Base-by-base conservation (phyloP, 2,888 invertebrate genomes). In the Sarcophaga carnaria region DNA sequence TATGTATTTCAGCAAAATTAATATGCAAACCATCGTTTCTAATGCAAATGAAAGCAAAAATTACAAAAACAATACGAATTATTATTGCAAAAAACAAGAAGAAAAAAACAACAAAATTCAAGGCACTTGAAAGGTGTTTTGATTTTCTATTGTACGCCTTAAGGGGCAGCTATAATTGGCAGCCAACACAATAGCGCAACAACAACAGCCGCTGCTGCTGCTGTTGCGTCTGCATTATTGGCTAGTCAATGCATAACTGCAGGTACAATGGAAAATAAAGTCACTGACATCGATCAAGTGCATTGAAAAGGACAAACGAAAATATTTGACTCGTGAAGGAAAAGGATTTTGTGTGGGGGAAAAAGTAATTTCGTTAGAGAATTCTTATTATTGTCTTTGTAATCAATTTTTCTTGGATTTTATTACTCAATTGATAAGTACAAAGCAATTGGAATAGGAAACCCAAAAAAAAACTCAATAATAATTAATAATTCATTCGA, bases 201-300 rank as follows among this genome's bases (percentile, higher is more conserved):
- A 80, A 64, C 82, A 79, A 77, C 62, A 49, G 11, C 49, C 63
- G 62, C 63, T 25, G 5, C 22, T 66, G 45, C 37, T 10, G 37
- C 37, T 37, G 27, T 5, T 27, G 37, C 37, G 37, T 10, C 22
- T 66, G 54, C 54, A 54, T 54, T 54, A 54, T 54, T 54, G 54
- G 12, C 54, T 17, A 54, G 54, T 17, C 54, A 54, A 54, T 17
- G 12, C 54, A 17, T 54, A 54, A 54, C 54, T 54, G 54, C 54
- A 17, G 54, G 54, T 12, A 12, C 54, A 14, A 14, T 54, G 54
- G 49, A 45, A 66, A 72, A 72, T 85, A 76, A 85, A 85, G 90
- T 90, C 90, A 90, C 88, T 90, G 90, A 91, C 91, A 91, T 90
- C 90, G 90, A 89, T 89, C 90, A 90, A 90, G 91, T 90, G 89